Evolutionary conservation across 1,140 invertebrate genomes (phyloP).

Genomic region (Gonioctena quinquepunctata): DNA sequence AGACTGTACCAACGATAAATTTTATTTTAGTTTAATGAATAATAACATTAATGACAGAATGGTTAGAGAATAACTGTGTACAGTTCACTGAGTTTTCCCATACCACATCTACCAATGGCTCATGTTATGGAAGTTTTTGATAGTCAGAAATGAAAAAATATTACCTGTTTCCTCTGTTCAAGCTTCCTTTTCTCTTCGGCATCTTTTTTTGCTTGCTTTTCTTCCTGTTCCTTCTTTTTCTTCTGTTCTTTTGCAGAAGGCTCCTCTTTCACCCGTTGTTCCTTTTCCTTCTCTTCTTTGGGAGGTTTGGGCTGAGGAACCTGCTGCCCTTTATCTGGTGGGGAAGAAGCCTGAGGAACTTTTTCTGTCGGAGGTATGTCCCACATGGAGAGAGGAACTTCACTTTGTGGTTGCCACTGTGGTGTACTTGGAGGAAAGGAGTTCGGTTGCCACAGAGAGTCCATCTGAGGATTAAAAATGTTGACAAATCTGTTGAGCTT

Average conservation of each 20-base stretch:
- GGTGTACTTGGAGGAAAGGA: slow-evolving; percentile 23
- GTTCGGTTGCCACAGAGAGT: slow-evolving; percentile 48
- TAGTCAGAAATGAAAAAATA: neutral
- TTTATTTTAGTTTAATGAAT: no score
- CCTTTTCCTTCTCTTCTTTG: slow-evolving; percentile 56
- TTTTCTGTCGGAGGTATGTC: slow-evolving; percentile 43
- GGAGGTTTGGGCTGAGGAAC: slow-evolving; percentile 27
- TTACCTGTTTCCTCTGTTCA: slow-evolving; percentile 38
- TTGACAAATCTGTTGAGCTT: no score
- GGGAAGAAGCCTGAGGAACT: slow-evolving; percentile 7
- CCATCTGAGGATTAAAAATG: slow-evolving; percentile 37
- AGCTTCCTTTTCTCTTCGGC: slow-evolving; percentile 48
- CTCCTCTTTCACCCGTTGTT: slow-evolving; percentile 47
- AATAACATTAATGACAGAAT: no score
- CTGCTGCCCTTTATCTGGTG: slow-evolving; percentile 15
- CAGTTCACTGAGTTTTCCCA: no score
- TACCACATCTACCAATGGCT: no score
- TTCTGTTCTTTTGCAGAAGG: slow-evolving; percentile 54
- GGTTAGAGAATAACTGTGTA: no score
- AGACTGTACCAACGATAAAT: no score
- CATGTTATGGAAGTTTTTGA: neutral
- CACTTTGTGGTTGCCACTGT: slow-evolving; percentile 35
- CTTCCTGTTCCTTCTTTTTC: slow-evolving; percentile 50
- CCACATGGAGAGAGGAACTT: slow-evolving; percentile 49
- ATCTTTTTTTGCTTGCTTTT: slow-evolving; percentile 57